Percentiles rank a stretch among this genome's conserved stretches.
Evolutionary conservation across 2,797 vertebrate genomes (phyloP).

Genomic region (Channa striata): DNA sequence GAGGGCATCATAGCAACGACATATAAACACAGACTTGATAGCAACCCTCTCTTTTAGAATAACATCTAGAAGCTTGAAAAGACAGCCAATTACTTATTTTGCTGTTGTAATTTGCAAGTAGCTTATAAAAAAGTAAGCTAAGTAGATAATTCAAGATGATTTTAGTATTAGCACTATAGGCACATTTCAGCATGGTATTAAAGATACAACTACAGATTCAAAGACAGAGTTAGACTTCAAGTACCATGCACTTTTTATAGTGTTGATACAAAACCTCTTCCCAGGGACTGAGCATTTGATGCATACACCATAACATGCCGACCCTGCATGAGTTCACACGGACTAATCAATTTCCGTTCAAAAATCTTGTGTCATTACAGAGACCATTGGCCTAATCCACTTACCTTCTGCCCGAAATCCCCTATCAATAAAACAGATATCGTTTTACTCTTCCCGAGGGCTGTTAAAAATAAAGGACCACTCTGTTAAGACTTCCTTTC

Average conservation of each 20-base stretch:
- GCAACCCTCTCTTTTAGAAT: slow-evolving; percentile 1
- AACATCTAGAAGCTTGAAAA: no score
- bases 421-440: slow-evolving; percentile 77
- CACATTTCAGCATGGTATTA: neutral
- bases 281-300: slow-evolving; percentile 32
- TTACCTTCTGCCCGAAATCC: slow-evolving; percentile 71
- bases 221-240: slow-evolving; percentile 20
- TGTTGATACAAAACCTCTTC: slow-evolving; percentile 17
- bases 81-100: no score
- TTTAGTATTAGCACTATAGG: no score
- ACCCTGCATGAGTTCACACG: slow-evolving; percentile 47
- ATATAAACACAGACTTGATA: slow-evolving; percentile 57
- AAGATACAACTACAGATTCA: slow-evolving; percentile 11
- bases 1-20: slow-evolving; percentile 60
- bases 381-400: slow-evolving; percentile 71
- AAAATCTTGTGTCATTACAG: slow-evolving; percentile 51
- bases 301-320: slow-evolving; percentile 50
- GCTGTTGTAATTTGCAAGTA: neutral
- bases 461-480: slow-evolving; percentile 74
- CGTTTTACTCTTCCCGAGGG: slow-evolving; percentile 73
- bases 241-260: slow-evolving; percentile 3
- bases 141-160: no score
- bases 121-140: neutral
- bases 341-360: slow-evolving; percentile 67
- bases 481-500: slow-evolving; percentile 81